Base-by-base conservation (phyloP, 1,140 invertebrate species). In the Dreissena polymorpha region DNA sequence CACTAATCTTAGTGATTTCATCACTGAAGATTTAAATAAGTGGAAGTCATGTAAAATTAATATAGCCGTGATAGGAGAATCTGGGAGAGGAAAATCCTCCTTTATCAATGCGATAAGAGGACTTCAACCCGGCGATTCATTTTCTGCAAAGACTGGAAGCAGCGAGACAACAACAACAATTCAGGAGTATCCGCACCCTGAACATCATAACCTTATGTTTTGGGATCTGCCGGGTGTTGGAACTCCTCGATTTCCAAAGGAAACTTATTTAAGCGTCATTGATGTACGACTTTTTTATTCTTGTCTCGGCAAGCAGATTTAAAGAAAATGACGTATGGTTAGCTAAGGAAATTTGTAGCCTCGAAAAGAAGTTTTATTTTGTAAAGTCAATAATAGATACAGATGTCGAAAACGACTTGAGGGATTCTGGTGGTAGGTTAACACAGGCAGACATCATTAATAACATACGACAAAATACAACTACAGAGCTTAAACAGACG, bases 231-330 rank as follows among this genome's bases (percentile, higher is more conserved):
- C 67, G 5, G 67, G 67, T 18, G 27, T 69, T 13, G 67, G 67
- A 7, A 69, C 21, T 12, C 12, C 5, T 5, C 18, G 39, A 18
- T 69, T 13, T 29, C 12, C 12, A 10, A 7, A 8, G 67, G 23
- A 69, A 25, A 69, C 21, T 25, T 69, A 69, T 10, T 53, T 10
- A 0, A 25, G 21, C 6, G 25, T 6, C n/a, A 23, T 72, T 1
- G 10, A 55, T 16, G 16, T 72, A 72, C 25, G 70, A 72, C n/a
- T 72, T 72, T 55, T 72, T 72, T 23, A 39, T 72, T 25, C 51
- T 72, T 21, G 7, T 72, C 10, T 55, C 70, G 10, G 51, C 50
- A 7, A 10, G 25, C 16, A 0, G 70, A 2, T 72, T 72, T 55
- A 55, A n/a, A 8, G 70, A 72, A 72, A 72, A 72, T 55, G 70